Evolutionary conservation across 2,797 vertebrate genomes (phyloP).

Genomic region (Gambelia wislizenii): DNA sequence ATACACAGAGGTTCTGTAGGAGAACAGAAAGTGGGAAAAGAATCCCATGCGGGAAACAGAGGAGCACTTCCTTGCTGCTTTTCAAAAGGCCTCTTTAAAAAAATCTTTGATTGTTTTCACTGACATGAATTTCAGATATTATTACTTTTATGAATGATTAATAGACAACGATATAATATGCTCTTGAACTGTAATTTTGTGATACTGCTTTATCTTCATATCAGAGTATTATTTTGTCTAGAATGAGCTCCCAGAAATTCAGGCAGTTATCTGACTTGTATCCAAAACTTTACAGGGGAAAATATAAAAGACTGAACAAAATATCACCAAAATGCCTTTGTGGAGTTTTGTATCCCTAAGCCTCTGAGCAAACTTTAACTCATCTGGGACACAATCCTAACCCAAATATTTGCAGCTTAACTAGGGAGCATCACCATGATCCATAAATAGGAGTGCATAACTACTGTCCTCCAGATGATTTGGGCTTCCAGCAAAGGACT

Average conservation of each 20-base stretch:
- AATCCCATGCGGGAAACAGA: not conserved
- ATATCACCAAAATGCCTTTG: not conserved
- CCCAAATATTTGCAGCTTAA: not conserved
- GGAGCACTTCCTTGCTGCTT: not conserved
- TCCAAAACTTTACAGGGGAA: not conserved
- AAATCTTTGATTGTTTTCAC: not conserved
- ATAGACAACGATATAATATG: accelerated
- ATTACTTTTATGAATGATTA: not conserved
- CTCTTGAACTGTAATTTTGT: conserved; percentile 27
- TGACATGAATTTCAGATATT: conserved; percentile 4
- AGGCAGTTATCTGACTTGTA: not conserved
- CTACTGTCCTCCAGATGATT: no score
- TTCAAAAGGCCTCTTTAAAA: not conserved
- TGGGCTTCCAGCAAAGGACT: no score
- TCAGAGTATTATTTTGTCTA: not conserved
- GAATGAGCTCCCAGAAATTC: not conserved
- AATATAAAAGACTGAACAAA: not conserved
- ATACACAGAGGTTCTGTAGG: not conserved
- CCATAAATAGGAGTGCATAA: no score
- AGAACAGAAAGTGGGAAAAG: not conserved
- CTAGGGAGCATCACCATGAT: no score
- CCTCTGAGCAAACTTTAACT: not conserved
- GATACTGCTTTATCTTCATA: not conserved
- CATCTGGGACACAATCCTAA: not conserved
- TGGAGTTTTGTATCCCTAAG: not conserved